These are phyloP conservation scores for Astyanax mexicanus DNA, from an alignment of 2,797 vertebrate species.

Conservation along the genomic window DNA sequence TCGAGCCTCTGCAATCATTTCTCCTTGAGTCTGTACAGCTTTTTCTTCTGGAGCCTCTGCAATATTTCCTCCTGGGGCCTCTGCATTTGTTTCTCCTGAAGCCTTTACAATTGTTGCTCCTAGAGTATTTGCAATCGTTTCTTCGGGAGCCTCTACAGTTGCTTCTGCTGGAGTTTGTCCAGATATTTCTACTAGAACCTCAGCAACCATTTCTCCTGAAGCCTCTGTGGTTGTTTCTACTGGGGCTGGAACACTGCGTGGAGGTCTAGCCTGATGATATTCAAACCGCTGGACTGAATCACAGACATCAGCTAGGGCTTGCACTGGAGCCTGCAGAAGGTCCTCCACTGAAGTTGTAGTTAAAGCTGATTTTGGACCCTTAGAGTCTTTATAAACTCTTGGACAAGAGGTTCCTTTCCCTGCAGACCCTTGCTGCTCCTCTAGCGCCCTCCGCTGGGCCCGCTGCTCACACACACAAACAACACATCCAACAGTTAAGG, in stretches of 20 bases:
- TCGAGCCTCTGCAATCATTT: neutral
- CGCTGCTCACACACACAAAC: conserved; percentile 64
- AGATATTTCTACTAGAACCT: neutral
- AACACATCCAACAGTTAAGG: neutral
- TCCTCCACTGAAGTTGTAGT: conserved; percentile 43
- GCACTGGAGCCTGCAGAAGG: conserved; percentile 31
- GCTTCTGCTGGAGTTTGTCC: conserved; percentile 23
- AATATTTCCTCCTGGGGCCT: neutral
- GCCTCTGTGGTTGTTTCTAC: conserved; percentile 37
- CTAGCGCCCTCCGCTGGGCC: conserved; percentile 68
- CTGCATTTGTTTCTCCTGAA: neutral
- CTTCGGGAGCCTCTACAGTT: conserved; percentile 10
- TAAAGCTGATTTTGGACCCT: neutral
- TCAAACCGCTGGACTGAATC: neutral
- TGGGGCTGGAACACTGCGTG: neutral
- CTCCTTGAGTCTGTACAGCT: neutral
- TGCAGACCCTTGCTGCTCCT: conserved; percentile 67
- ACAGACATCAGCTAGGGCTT: conserved; percentile 48
- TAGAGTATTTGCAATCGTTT: conserved; percentile 18
- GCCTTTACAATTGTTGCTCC: conserved; percentile 4
- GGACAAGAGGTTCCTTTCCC: conserved; percentile 66
- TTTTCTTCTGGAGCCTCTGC: conserved; percentile 23
- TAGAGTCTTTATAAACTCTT: conserved; percentile 26
- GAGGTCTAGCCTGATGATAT: neutral
- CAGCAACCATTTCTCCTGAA: neutral